Conservation (phyloP, 2,113 vertebrate species). For the Gymnogyps californianus region DNA sequence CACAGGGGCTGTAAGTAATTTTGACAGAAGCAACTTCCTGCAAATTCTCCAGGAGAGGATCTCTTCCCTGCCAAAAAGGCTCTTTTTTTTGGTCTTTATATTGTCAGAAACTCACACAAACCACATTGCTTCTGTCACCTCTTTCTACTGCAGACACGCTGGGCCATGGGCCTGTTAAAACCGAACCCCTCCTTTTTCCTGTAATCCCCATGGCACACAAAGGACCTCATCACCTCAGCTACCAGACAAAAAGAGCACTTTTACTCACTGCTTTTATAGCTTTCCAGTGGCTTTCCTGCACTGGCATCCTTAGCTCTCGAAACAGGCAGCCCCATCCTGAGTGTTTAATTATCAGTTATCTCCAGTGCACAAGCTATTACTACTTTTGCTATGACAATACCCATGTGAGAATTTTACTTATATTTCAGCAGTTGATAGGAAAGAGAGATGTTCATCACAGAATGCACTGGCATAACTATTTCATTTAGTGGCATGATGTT, state of each 20-base stretch:
- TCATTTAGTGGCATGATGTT: neutral
- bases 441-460: neutral
- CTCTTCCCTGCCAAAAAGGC: neutral
- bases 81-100: neutral
- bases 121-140: neutral
- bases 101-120: neutral
- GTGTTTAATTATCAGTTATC: neutral
- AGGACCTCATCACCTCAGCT: neutral
- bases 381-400: neutral
- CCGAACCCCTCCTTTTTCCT: neutral
- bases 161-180: neutral
- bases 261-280: neutral
- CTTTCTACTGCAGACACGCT: neutral
- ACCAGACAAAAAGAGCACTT: neutral
- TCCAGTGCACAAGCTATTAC: neutral
- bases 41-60: neutral
- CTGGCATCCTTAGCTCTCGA: neutral
- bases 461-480: neutral
- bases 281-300: neutral
- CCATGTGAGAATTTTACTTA: neutral
- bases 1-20: neutral
- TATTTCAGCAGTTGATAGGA: neutral
- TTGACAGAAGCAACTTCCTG: neutral
- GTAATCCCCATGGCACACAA: rapidly evolving
- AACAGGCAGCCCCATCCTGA: neutral